Base-by-base conservation (phyloP, 30 jellyfish, hydroid and myxozoan genomes). In the Rhopilema esculentum region DNA sequence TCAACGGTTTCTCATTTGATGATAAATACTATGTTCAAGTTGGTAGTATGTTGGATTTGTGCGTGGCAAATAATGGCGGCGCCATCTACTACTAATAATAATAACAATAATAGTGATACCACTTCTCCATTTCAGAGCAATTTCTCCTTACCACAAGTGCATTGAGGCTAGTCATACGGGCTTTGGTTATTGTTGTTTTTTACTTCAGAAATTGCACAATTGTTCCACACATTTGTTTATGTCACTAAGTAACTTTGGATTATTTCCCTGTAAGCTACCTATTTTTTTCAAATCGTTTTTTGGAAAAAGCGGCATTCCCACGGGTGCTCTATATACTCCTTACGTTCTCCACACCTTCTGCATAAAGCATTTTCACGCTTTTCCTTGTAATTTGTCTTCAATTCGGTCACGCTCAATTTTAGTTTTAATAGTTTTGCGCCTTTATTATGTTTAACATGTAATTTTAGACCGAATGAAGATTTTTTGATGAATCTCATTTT, bases 401-500 rank as follows among this genome's bases (percentile, higher is more conserved):
- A 40, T 40, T 40, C 12, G 57, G 57, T 40, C 57, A 40, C 12
- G 57, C 57, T 40, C 12, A 40, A 40, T 40, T 40, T 40, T 40
- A 40, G 57, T 40, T 40, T 40, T 40, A 40, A 12, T 40, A 40
- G 57, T 12, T 40, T 40, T 40, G 78, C 83, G 29, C 83, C 66
- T 40, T 72, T 66, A 40, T 72, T 72, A 29, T 49, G 86, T 75
- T 19, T 49, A 4, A 21, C 53, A 49, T 73, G 27, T 30, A 22
- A 23, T 32, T 73, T 73, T 22, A 28, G 29, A 73, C 84, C 84
- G 48, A 73, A 73, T 73, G 72, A 48, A 48, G 2, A 1, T 16
- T 73, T 48, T 73, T 73, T 69, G 80, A 69, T 69, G 52, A 69
- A 69, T 69, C 80, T 69, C 49, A 69, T 69, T 69, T 69, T 69